Evolutionary conservation across 2,888 invertebrate species (phyloP).

Genomic region (Pachymerium ferrugineum): DNA sequence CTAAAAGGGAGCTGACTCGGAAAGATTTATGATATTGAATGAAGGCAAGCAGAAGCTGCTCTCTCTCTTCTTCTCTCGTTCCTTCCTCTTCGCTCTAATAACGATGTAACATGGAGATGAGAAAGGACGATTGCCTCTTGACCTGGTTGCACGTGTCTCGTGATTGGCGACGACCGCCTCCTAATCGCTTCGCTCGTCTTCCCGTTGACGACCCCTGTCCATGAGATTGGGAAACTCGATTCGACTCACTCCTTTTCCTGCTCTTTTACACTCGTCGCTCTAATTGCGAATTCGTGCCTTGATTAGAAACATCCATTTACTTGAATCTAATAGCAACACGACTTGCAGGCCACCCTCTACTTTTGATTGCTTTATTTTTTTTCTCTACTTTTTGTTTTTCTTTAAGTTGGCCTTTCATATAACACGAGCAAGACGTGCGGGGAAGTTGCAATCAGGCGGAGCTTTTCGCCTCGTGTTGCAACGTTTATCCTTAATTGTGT

Average conservation of each 20-base stretch:
- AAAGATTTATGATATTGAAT: constrained; percentile 20
- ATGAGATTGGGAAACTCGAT: constrained; percentile 5
- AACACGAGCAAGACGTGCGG: not conserved
- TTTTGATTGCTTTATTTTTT: not conserved
- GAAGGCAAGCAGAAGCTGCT: constrained; percentile 7
- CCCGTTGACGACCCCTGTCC: constrained; percentile 16
- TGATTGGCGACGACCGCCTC: constrained; percentile 7
- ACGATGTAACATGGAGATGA: constrained; percentile 18
- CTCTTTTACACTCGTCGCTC: constrained; percentile 9
- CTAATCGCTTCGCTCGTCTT: constrained; percentile 6
- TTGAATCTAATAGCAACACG: constrained; percentile 10
- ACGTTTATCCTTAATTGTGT: constrained; percentile 1
- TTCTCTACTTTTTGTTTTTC: constrained; percentile 1
- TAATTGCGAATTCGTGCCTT: constrained; percentile 15
- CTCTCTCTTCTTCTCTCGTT: not conserved
- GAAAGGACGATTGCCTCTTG: constrained; percentile 10
- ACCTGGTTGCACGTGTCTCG: constrained; percentile 8
- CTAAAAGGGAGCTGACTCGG: constrained; percentile 17
- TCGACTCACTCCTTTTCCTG: constrained; percentile 10
- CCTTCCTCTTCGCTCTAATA: not conserved
- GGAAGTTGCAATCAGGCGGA: constrained; percentile 7
- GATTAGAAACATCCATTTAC: constrained; percentile 19
- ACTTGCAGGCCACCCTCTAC: not conserved
- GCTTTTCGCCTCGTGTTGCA: not conserved
- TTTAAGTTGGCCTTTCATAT: not conserved